phyloP scores from a whole-genome alignment of 2,888 invertebrate genomes.

The Tetragonisca angustula region DNA sequence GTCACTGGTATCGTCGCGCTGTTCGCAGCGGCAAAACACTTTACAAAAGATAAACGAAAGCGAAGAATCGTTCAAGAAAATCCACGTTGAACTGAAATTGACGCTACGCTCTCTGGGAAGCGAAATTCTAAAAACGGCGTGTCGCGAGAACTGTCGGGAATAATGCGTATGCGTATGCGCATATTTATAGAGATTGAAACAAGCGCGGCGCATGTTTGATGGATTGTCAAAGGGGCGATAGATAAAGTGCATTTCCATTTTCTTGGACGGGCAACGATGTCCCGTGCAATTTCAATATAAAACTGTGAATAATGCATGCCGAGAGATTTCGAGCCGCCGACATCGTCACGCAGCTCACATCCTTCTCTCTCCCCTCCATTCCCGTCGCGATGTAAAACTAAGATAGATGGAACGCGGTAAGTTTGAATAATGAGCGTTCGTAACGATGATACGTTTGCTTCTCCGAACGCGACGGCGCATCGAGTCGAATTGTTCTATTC shows the following conservation, averaged over 20 bases:
- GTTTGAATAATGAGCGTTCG: constrained; percentile 80
- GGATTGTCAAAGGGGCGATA: constrained; percentile 61
- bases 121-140: not conserved
- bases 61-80: too few species aligned
- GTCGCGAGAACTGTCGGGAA: constrained; percentile 4
- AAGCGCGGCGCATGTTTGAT: constrained; percentile 57
- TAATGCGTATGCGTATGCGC: constrained; percentile 1
- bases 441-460: constrained; percentile 77
- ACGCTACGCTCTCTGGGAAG: too few species aligned
- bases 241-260: constrained; percentile 72
- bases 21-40: too few species aligned
- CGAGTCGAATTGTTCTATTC: constrained; percentile 40
- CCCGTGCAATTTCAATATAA: constrained; percentile 79
- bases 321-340: constrained; percentile 70
- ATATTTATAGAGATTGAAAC: constrained; percentile 50
- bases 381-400: constrained; percentile 76
- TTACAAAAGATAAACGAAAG: too few species aligned
- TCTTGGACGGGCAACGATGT: constrained; percentile 61
- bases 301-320: constrained; percentile 80
- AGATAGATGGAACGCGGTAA: constrained; percentile 81
- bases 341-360: constrained; percentile 79
- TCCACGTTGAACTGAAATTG: too few species aligned
- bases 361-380: constrained; percentile 44
- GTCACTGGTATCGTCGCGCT: too few species aligned
- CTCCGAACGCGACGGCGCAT: constrained; percentile 42